A percentile compares a stretch with the other conserved stretches of the same genome.
phyloP scores from a whole-genome alignment of 2,888 invertebrate species.

The Conistra vaccinii region DNA sequence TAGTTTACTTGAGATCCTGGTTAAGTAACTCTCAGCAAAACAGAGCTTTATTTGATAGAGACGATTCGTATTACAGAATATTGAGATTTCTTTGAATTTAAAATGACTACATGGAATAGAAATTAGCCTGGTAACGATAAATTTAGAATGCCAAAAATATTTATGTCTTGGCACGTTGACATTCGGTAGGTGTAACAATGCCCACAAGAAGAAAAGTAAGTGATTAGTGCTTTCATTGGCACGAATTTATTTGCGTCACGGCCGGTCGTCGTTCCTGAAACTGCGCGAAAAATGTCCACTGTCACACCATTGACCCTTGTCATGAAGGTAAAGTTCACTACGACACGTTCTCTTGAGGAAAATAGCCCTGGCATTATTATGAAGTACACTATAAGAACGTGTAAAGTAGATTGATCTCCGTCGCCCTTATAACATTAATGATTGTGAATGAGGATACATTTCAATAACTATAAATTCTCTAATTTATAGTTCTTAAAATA shows the following conservation, averaged over 20 bases:
- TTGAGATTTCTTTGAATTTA: neutral
- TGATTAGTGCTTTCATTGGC: conserved; percentile 76
- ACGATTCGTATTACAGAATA: neutral
- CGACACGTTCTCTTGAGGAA: conserved; percentile 58
- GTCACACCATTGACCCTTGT: conserved; percentile 77
- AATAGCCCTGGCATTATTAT: conserved; percentile 13
- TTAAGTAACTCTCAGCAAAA: neutral
- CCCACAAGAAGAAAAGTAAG: conserved; percentile 68
- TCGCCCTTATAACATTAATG: neutral
- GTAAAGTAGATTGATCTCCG: conserved; percentile 5
- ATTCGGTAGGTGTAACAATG: conserved; percentile 68
- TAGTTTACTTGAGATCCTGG: conserved; percentile 16
- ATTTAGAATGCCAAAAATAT: conserved; percentile 71
- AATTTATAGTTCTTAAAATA: no score
- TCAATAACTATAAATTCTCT: neutral
- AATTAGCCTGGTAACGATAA: conserved; percentile 70
- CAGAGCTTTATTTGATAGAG: neutral
- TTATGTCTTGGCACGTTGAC: conserved; percentile 76
- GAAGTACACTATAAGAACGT: neutral
- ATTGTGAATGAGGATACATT: neutral
- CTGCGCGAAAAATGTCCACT: conserved; percentile 72
- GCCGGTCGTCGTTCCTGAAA: conserved; percentile 84
- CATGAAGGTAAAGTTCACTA: conserved; percentile 71
- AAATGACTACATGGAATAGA: conserved; percentile 39
- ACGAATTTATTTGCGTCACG: conserved; percentile 78